A percentile compares a stretch with the other conserved stretches of the same genome.
These are phyloP conservation scores for Bilobella aurantiaca DNA, from an alignment of 1,140 invertebrate genomes.

Conservation along the genomic window DNA sequence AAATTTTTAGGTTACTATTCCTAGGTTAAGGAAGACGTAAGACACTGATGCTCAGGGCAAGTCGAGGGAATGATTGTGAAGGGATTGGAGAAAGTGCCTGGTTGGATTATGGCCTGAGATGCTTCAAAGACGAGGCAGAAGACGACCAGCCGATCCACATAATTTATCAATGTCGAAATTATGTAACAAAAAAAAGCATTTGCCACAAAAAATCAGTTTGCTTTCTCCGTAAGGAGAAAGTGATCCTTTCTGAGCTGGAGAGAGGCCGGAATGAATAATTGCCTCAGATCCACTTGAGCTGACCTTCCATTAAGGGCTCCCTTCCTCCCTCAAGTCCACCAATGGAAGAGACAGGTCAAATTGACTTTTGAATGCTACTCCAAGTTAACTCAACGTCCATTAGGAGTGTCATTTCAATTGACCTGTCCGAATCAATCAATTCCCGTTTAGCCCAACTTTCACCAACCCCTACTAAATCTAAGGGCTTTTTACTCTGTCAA, in stretches of 20 bases:
- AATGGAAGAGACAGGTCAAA: too few species aligned
- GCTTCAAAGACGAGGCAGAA: neutral
- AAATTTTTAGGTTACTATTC: neutral
- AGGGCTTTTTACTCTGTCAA: too few species aligned
- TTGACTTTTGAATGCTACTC: too few species aligned
- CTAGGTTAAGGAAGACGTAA: neutral
- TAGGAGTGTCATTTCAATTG: too few species aligned
- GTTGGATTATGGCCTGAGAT: neutral
- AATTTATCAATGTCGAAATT: neutral
- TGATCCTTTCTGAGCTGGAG: too few species aligned
- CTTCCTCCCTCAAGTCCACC: neutral
- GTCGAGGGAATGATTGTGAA: neutral
- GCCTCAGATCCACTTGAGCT: neutral
- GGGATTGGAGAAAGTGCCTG: neutral
- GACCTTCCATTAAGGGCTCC: neutral
- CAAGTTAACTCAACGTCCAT: too few species aligned
- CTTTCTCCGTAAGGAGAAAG: neutral
- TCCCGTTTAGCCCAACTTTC: too few species aligned
- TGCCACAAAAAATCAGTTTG: neutral
- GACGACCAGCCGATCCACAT: neutral
- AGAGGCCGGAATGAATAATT: neutral
- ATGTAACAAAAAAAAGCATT: neutral
- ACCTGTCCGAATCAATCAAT: too few species aligned
- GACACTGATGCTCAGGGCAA: neutral
- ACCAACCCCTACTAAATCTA: too few species aligned